These are phyloP conservation scores for Candoia aspera DNA, from an alignment of 2,113 vertebrate species.

Conservation along the genomic window DNA sequence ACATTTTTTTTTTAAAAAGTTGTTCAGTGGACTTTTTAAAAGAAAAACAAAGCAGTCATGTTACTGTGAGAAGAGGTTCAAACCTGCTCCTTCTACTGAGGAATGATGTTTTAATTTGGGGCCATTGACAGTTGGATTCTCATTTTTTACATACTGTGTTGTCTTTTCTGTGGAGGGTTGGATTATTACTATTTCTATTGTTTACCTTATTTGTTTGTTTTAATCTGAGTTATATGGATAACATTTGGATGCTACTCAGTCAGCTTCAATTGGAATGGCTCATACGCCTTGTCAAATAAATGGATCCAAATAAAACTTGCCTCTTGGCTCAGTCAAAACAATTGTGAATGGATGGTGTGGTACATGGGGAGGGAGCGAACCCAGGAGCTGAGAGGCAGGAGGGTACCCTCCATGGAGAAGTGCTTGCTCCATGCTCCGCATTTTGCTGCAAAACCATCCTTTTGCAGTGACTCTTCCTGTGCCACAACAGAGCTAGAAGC, in stretches of 20 bases:
- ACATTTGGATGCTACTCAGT: neutral
- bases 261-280: neutral
- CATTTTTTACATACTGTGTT: neutral
- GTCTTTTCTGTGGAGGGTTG: neutral
- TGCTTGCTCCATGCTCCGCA: neutral
- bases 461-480: neutral
- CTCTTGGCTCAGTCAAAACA: neutral
- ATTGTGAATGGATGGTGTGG: neutral
- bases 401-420: neutral
- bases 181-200: neutral
- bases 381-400: neutral
- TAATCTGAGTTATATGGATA: neutral
- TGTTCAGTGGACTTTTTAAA: neutral
- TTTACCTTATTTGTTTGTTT: neutral
- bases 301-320: neutral
- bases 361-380: neutral
- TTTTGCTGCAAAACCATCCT: neutral
- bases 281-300: neutral
- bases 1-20: neutral
- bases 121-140: neutral
- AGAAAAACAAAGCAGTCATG: neutral
- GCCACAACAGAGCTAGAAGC: too few species aligned
- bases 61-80: neutral
- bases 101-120: neutral
- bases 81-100: neutral